Evolutionary conservation across 2,888 invertebrate genomes (phyloP).

Genomic region (Clunio marinus): DNA sequence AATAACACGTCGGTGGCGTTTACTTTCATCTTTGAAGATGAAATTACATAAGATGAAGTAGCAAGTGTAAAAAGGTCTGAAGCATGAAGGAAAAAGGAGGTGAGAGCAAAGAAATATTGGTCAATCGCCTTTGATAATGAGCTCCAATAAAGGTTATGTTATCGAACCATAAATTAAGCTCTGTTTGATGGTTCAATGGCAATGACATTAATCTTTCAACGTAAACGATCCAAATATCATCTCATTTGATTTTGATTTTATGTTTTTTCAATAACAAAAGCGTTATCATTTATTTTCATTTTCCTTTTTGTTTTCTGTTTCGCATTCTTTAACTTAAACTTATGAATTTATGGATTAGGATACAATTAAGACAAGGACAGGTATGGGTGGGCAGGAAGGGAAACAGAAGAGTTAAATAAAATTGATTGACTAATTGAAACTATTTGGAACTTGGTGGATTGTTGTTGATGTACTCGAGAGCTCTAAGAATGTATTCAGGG

Average conservation of each 20-base stretch:
- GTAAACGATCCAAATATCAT: no score
- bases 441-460: conserved; percentile 15
- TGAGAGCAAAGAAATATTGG: conserved; percentile 12
- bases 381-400: background rate
- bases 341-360: conserved; percentile 12
- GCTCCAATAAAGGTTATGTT: background rate
- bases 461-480: conserved; percentile 8
- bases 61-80: background rate
- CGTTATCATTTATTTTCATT: background rate
- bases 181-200: conserved; percentile 9
- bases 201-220: background rate
- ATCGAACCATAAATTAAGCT: conserved; percentile 6
- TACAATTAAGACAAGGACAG: no score
- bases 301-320: background rate
- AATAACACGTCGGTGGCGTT: no score
- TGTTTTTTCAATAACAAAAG: conserved; percentile 18
- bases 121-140: conserved; percentile 16
- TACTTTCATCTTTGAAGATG: background rate
- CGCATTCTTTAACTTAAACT: background rate
- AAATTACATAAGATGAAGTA: background rate
- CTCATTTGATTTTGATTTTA: no score
- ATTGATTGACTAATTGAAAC: background rate
- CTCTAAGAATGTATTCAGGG: conserved; percentile 17
- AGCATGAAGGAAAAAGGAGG: conserved; percentile 2
- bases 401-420: background rate